Conservation (phyloP, 2,797 vertebrate genomes). For the Chrysocyon brachyurus region DNA sequence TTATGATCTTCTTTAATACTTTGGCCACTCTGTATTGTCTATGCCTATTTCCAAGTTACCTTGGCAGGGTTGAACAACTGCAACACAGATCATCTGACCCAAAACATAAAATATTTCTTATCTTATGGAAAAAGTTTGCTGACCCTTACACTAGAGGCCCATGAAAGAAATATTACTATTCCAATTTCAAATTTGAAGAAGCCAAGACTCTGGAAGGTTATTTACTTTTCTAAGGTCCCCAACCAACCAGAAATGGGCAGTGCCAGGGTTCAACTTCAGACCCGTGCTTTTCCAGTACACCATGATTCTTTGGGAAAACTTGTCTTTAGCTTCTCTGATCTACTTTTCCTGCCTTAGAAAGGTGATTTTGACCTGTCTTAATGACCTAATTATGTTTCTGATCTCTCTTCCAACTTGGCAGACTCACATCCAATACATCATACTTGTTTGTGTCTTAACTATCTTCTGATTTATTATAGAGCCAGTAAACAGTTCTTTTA, state of each 20-base stretch:
- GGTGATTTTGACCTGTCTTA: not conserved
- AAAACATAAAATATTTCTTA: not conserved
- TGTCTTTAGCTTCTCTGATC: not conserved
- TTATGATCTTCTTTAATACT: not conserved
- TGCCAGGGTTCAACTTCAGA: not conserved
- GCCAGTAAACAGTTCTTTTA: not conserved
- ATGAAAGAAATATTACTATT: not conserved
- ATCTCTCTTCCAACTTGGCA: not conserved
- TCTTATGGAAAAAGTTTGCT: not conserved
- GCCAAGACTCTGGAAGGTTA: not conserved
- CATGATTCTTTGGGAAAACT: not conserved
- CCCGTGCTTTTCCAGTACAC: not conserved
- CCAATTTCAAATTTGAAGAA: conserved; percentile 6
- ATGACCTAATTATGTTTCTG: not conserved
- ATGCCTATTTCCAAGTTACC: not conserved
- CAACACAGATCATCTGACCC: not conserved
- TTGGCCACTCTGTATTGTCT: not conserved
- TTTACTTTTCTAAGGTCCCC: not conserved
- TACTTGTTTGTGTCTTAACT: not conserved
- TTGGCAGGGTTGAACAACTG: not conserved
- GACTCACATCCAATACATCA: not conserved
- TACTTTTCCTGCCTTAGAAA: not conserved
- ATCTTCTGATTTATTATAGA: not conserved
- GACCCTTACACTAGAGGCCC: not conserved
- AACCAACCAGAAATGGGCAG: not conserved